Percentiles rank a stretch among this genome's conserved stretches.
phyloP scores from a whole-genome alignment of 2,113 vertebrate species.

The Amphiprion ocellaris region DNA sequence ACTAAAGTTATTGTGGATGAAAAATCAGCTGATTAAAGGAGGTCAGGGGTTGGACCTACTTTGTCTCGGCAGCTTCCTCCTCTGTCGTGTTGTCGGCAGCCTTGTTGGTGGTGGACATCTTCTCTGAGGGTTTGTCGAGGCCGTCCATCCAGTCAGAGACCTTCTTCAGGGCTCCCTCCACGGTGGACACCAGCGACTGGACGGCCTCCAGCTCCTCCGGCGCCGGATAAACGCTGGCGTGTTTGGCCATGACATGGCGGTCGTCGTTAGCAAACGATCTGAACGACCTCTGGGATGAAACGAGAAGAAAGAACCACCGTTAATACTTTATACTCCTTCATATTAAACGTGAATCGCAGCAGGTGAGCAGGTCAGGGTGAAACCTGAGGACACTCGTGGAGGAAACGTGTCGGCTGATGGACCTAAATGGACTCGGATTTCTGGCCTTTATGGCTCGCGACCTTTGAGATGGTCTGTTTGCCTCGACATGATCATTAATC shows the following conservation, averaged over 20 bases:
- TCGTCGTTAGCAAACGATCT: conserved; percentile 85
- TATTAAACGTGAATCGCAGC: not conserved
- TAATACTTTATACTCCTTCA: too few species aligned
- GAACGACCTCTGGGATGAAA: conserved; percentile 64
- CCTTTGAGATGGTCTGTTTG: conserved; percentile 18
- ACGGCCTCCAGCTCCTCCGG: conserved; percentile 94
- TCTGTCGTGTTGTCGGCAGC: conserved; percentile 76
- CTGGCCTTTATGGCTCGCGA: conserved; percentile 6
- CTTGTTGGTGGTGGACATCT: conserved; percentile 76
- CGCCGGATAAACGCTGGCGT: conserved; percentile 91
- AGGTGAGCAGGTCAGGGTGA: not conserved
- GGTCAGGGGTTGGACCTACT: conserved; percentile 37
- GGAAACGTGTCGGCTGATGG: not conserved
- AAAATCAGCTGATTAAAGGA: too few species aligned
- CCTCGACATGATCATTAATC: too few species aligned
- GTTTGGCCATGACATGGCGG: conserved; percentile 95
- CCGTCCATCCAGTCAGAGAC: conserved; percentile 93
- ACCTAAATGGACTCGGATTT: not conserved
- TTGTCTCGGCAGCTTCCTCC: conserved; percentile 80
- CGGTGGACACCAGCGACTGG: conserved; percentile 94
- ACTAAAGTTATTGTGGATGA: too few species aligned
- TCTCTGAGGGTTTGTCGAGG: conserved; percentile 86
- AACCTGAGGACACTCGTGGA: not conserved
- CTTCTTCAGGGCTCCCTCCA: conserved; percentile 93
- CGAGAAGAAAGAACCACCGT: not conserved